Percentiles rank a stretch among this genome's conserved stretches.
Conservation (phyloP, 2,113 vertebrate species). For the Phodopus roborovskii region DNA sequence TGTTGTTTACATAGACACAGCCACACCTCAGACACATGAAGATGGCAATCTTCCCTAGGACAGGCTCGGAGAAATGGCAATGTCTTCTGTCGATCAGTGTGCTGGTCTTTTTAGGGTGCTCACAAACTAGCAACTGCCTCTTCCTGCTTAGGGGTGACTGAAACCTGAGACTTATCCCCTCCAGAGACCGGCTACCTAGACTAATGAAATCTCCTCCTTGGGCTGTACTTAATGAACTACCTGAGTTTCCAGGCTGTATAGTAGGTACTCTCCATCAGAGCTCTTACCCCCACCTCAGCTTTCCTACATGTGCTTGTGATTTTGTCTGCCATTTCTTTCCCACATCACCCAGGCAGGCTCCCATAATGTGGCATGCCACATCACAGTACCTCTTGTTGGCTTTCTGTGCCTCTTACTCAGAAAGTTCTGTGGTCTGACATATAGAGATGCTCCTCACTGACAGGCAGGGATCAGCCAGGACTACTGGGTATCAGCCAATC, state of each 20-base stretch:
- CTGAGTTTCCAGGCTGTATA: neutral
- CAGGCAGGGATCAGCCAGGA: neutral
- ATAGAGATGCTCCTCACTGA: neutral
- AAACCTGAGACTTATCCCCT: neutral
- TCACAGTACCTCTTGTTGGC: neutral
- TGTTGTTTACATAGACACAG: neutral
- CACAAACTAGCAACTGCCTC: neutral
- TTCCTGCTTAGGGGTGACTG: neutral
- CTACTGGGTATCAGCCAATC: neutral
- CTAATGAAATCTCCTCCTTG: neutral
- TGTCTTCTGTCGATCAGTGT: neutral
- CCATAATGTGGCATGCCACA: neutral
- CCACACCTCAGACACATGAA: neutral
- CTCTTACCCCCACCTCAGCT: neutral
- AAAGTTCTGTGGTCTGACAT: neutral
- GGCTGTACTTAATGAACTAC: neutral
- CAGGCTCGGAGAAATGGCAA: neutral
- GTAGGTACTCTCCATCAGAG: neutral
- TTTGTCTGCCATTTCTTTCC: neutral
- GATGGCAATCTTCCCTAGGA: neutral
- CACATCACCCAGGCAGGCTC: neutral
- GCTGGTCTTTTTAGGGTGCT: neutral
- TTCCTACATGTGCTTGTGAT: neutral
- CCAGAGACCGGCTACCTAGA: neutral
- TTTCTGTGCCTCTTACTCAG: neutral